Base-by-base conservation (phyloP, 2,888 invertebrate genomes). In the Drosophila falleni region DNA sequence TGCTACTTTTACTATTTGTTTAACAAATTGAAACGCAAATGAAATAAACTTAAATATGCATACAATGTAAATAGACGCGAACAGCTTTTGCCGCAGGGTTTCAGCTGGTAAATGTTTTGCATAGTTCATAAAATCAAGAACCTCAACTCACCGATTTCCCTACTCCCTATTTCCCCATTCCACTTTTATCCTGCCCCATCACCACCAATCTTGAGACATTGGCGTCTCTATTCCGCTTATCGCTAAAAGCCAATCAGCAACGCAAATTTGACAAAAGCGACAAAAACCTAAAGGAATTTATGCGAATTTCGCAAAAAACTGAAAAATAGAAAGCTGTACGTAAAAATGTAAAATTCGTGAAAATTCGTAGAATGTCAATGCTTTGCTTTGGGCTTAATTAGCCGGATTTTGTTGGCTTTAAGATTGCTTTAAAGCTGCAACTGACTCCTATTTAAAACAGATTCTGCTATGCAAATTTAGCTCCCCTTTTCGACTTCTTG, bases 1-100 rank as follows among this genome's bases (percentile, higher is more conserved):
- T 47, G 39, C 26, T 47, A 15, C 44, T 58, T 66, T 49, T 50
- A n/a, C 33, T 66, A 66, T 78, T 78, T 72, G 54, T 73, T 44
- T 44, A 54, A 60, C 67, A 80, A 81, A 81, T 87, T 87, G 88
- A 77, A 82, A 79, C 62, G 71, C 68, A 85, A 82, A 85, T 88
- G 81, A 82, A 82, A 88, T 80, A 65, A 67, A 70, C 87, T 83
- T 66, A 83, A 88, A 83, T 88, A 83, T 83, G 89, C 83, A 82
- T 69, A 66, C 64, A 74, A 78, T 74, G 77, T 77, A 82, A 88
- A 82, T 82, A 67, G 63, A 70, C 51, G 55, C 42, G 55, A 60
- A 53, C 42, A 63, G 56, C 74, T 73, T 72, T 46, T 44, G 73
- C 75, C 62, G 47, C 41, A 15, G 62, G 75, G 49, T n/a, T n/a